Evolutionary conservation across 2,113 vertebrate species (phyloP).

Genomic region (Campylorhamphus procurvoides): DNA sequence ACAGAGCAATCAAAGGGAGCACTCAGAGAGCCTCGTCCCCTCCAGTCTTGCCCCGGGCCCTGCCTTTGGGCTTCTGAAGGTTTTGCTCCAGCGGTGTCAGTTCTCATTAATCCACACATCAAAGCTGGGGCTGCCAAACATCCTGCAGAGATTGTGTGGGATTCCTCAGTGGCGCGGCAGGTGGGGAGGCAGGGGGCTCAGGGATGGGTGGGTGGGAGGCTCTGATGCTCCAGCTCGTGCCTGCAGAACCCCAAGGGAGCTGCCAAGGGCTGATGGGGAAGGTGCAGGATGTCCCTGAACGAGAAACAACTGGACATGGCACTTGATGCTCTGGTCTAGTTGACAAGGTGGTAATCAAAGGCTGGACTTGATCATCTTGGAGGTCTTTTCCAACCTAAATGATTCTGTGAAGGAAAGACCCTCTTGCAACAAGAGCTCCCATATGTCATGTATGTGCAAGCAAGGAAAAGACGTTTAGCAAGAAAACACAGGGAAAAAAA

Average conservation of each 20-base stretch:
- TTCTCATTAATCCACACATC: background rate
- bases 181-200: background rate
- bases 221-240: background rate
- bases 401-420: background rate
- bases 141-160: background rate
- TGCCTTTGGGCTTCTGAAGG: constrained; percentile 36
- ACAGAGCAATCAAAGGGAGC: background rate
- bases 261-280: background rate
- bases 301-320: accelerated
- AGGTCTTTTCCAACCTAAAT: background rate
- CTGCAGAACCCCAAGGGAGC: accelerated
- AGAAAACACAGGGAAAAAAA: background rate
- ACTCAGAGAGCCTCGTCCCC: background rate
- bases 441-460: accelerated
- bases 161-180: accelerated
- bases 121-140: background rate
- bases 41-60: background rate
- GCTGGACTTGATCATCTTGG: background rate
- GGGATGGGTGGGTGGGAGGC: background rate
- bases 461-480: background rate
- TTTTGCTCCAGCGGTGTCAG: background rate
- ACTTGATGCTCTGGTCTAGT: background rate
- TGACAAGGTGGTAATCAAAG: background rate
- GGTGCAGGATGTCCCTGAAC: background rate
- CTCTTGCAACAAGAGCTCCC: background rate